Base-by-base conservation (phyloP, 2,888 invertebrate genomes). In the Andrena hattorfiana region DNA sequence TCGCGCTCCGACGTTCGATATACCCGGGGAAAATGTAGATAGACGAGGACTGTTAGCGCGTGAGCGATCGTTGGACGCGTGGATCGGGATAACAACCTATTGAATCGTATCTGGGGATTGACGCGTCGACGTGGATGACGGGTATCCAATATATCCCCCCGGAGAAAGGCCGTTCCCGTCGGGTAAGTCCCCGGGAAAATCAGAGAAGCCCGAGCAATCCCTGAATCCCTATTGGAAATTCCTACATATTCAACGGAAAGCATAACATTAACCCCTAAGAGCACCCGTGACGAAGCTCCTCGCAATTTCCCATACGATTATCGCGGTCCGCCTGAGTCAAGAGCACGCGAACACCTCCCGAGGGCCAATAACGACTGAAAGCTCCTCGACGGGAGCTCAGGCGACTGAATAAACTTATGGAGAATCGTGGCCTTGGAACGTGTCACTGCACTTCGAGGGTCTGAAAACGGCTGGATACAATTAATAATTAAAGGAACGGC, bases 401-500 rank as follows among this genome's bases (percentile, higher is more conserved):
- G 8, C 5, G 42, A 63, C 20, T 10, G 64, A 66, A 66, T 42
- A 32, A 67, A 56, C 42, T 56, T 42, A 13, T 13, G 64, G 51
- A n/a, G 13, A 70, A 51, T 64, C 67, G 23, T 35, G 75, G 26
- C 85, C 88, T 90, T 89, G 84, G 78, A 83, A 73, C 70, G 85
- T 87, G 90, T 91, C 90, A 85, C 74, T 91, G 89, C 89, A 89
- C 91, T 78, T 82, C 32, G 69, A 82, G 74, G 81, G 79, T 82
- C 76, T 81, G 67, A 82, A 77, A 86, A 71, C 77, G 80, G 71
- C 48, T 83, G 75, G 69, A 71, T 67, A 64, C 66, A 51, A 87
- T 91, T 91, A 90, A 91, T 91, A 90, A 91, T 88, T 85, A 77
- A 91, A 87, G 75, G 64, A 84, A 85, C 68, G 68, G 74, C 77